These are phyloP conservation scores for Perca fluviatilis DNA, from an alignment of 2,113 vertebrate genomes.

Conservation along the genomic window DNA sequence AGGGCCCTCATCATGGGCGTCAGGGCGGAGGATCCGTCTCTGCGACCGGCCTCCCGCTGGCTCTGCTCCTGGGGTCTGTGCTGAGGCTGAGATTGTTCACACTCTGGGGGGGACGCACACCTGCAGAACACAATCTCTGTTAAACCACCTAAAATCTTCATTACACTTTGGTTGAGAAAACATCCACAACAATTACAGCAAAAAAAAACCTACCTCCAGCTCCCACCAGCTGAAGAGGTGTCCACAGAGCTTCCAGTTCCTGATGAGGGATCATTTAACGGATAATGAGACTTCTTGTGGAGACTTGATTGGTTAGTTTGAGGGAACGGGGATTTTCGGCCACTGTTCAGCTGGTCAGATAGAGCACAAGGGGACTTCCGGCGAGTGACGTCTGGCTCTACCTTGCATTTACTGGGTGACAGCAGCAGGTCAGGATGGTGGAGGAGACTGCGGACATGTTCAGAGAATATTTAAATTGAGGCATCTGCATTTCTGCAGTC, in stretches of 20 bases:
- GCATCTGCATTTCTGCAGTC: neutral
- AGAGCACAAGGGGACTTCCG: constrained; percentile 84
- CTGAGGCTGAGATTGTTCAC: constrained; percentile 58
- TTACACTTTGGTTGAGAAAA: neutral
- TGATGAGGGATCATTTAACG: constrained; percentile 14
- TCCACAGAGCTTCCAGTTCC: constrained; percentile 52
- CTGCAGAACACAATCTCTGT: constrained; percentile 46
- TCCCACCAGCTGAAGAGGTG: constrained; percentile 18
- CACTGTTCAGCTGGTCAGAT: constrained; percentile 74
- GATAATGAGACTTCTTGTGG: constrained; percentile 37
- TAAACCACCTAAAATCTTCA: neutral
- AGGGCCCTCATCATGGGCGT: constrained; percentile 91
- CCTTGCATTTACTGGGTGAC: constrained; percentile 76
- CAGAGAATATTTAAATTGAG: neutral
- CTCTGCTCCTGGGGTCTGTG: constrained; percentile 46
- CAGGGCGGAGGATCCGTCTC: constrained; percentile 80
- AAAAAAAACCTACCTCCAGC: constrained; percentile 47
- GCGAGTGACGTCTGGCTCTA: constrained; percentile 84
- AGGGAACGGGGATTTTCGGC: constrained; percentile 22
- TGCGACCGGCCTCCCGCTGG: constrained; percentile 67
- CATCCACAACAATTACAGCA: too few species aligned
- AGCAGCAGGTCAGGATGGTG: constrained; percentile 78
- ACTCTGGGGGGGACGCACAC: constrained; percentile 69
- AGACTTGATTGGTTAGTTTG: constrained; percentile 26
- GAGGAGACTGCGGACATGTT: constrained; percentile 71